Evolutionary conservation across 2,797 vertebrate genomes (phyloP).

Genomic region (Pangasius krempfi): DNA sequence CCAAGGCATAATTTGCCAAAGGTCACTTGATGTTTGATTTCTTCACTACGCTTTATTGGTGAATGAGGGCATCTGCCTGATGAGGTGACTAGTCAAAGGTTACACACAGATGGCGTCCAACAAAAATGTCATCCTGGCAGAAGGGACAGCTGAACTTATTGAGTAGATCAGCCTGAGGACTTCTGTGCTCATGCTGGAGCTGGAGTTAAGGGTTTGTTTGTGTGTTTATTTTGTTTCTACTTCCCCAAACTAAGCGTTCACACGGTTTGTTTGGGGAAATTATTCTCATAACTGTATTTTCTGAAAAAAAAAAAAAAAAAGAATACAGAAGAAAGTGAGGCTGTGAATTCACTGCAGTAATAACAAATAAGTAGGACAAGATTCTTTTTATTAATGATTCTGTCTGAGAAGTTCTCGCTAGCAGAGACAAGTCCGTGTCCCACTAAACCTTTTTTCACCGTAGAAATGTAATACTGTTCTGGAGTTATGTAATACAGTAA

Average conservation of each 20-base stretch:
- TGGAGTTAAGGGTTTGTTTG: neutral
- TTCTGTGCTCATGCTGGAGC: constrained; percentile 20
- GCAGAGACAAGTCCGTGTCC: constrained; percentile 33
- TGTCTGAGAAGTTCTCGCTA: constrained; percentile 42
- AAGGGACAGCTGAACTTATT: constrained; percentile 49
- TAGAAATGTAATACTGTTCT: constrained; percentile 32
- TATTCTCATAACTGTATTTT: neutral
- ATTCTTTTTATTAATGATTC: constrained; percentile 36
- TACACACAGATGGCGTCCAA: constrained; percentile 29
- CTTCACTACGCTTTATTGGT: constrained; percentile 29
- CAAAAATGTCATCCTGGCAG: constrained; percentile 55
- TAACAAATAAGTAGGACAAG: constrained; percentile 26
- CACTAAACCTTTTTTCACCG: constrained; percentile 32
- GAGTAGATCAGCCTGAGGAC: constrained; percentile 26
- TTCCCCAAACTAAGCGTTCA: neutral
- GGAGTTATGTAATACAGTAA: constrained; percentile 34
- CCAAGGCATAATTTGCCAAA: constrained; percentile 71
- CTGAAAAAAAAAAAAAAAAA: neutral
- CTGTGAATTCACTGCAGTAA: constrained; percentile 38
- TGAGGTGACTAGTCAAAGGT: constrained; percentile 58
- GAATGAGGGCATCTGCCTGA: constrained; percentile 33
- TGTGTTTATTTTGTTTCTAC: neutral
- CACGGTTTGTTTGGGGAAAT: neutral
- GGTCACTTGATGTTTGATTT: constrained; percentile 60
- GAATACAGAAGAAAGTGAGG: constrained; percentile 17